Evolutionary conservation across 1,140 invertebrate genomes (phyloP).

Genomic region (Brachystomella parvula): DNA sequence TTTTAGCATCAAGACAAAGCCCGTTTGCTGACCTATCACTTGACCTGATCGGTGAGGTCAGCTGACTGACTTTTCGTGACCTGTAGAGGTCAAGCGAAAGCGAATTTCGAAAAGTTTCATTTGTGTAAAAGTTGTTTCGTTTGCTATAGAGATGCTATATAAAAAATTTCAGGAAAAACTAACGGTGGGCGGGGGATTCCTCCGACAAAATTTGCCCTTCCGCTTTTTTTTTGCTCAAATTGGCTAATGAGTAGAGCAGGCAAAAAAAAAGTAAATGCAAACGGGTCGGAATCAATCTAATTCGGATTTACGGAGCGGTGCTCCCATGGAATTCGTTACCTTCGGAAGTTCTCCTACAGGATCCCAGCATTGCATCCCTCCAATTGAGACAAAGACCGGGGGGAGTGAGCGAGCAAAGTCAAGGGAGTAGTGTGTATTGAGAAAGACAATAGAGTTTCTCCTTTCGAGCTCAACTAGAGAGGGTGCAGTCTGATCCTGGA

Average conservation of each 20-base stretch:
- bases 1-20: not conserved
- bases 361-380: slow-evolving; percentile 23
- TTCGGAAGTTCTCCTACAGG: not conserved
- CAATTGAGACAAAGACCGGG: slow-evolving; percentile 17
- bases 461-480: slow-evolving; percentile 13
- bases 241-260: too few species aligned
- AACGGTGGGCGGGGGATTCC: not conserved
- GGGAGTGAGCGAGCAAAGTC: slow-evolving; percentile 21
- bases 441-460: slow-evolving; percentile 19
- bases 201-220: not conserved
- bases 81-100: too few species aligned
- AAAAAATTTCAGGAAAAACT: too few species aligned
- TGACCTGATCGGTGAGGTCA: too few species aligned
- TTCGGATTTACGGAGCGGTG: not conserved
- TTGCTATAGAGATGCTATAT: too few species aligned
- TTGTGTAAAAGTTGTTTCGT: slow-evolving; percentile 5
- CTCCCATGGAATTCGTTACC: not conserved
- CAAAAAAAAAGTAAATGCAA: too few species aligned
- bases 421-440: slow-evolving; percentile 17
- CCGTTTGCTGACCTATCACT: too few species aligned
- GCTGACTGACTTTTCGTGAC: too few species aligned
- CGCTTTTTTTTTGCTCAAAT: too few species aligned
- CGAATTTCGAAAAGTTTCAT: too few species aligned
- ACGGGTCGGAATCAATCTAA: too few species aligned
- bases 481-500: not conserved